A percentile compares a stretch with the other conserved stretches of the same genome.
phyloP scores from a whole-genome alignment of 2,888 invertebrate species.

The Drosophila dives region DNA sequence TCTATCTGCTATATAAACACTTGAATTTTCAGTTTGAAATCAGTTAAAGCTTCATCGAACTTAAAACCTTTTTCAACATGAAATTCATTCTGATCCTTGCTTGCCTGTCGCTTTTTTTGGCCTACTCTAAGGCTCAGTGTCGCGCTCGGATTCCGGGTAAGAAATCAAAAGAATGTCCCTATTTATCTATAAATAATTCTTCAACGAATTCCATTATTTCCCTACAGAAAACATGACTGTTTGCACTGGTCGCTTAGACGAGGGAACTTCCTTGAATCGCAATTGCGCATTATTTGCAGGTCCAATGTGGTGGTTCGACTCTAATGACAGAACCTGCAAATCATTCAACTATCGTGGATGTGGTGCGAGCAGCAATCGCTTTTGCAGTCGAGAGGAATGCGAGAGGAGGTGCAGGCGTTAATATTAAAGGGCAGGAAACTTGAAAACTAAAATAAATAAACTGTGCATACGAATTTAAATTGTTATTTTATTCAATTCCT shows the following conservation, averaged over 20 bases:
- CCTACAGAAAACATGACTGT: not conserved
- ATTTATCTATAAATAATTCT: not conserved
- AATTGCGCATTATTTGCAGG: no score
- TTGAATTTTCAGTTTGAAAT: not conserved
- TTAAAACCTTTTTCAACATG: conserved; percentile 14
- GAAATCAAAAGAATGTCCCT: not conserved
- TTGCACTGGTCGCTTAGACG: not conserved
- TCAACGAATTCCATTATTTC: not conserved
- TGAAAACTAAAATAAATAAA: no score
- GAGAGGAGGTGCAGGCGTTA: not conserved
- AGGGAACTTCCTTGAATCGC: no score
- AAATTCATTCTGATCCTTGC: conserved; percentile 34
- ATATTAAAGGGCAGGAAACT: no score
- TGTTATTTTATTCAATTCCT: no score
- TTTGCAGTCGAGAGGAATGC: conserved; percentile 2
- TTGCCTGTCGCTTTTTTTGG: conserved; percentile 3
- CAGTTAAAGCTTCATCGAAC: conserved; percentile 9
- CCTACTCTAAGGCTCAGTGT: conserved; percentile 16
- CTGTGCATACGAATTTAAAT: no score
- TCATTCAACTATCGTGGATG: conserved; percentile 24
- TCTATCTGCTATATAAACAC: conserved; percentile 10
- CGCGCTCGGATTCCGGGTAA: not conserved
- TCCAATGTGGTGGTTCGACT: conserved; percentile 17
- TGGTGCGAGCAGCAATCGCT: conserved; percentile 24
- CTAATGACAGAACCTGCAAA: not conserved